These are phyloP conservation scores for Macrophya alboannulata DNA, from an alignment of 2,888 invertebrate species.

Conservation along the genomic window DNA sequence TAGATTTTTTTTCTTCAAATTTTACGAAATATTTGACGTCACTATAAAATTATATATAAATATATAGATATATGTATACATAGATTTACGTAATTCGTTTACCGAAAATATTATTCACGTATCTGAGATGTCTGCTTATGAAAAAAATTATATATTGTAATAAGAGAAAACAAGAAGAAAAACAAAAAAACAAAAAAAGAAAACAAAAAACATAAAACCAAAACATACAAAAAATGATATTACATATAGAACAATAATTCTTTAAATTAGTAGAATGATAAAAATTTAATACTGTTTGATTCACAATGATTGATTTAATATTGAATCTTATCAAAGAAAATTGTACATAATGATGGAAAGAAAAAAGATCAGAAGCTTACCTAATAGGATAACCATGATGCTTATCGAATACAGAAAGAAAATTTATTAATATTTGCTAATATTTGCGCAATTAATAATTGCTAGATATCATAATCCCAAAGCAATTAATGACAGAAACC, in stretches of 20 bases:
- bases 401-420: not conserved
- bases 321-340: not conserved
- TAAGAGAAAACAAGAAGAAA: not conserved
- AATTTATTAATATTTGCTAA: too few species aligned
- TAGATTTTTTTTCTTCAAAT: not conserved
- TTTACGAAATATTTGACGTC: constrained; percentile 14
- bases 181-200: not conserved
- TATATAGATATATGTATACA: not conserved
- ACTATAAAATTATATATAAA: not conserved
- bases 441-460: not conserved
- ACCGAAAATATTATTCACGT: not conserved
- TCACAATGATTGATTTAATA: not conserved
- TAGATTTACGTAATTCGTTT: not conserved
- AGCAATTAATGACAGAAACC: not conserved
- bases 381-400: not conserved
- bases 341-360: constrained; percentile 9
- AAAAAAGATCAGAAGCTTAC: not conserved
- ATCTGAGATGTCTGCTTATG: not conserved
- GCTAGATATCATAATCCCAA: not conserved
- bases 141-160: constrained; percentile 6
- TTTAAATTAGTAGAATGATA: not conserved
- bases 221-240: not conserved
- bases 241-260: constrained; percentile 11
- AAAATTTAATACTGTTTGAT: constrained; percentile 29
- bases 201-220: not conserved